Percentiles rank a stretch among this genome's conserved stretches.
Conservation (phyloP, 2,113 vertebrate genomes). For the Carettochelys insculpta region DNA sequence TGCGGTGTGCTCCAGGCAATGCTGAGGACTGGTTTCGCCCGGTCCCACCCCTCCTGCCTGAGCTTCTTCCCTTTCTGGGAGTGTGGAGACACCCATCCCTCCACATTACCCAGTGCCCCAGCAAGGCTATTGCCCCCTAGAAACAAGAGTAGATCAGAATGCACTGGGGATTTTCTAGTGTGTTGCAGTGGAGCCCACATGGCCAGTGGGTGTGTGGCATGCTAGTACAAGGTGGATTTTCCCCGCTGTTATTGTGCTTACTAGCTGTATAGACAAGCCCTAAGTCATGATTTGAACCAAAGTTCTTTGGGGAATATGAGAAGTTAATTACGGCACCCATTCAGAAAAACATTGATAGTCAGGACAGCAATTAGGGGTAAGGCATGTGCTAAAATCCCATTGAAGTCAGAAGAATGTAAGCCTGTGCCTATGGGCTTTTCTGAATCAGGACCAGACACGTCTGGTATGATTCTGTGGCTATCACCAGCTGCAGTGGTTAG, state of each 20-base stretch:
- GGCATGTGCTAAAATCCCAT: not conserved
- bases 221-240: not conserved
- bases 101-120: too few relatives aligned
- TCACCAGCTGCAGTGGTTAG: not conserved
- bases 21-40: too few relatives aligned
- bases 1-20: too few relatives aligned
- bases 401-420: not conserved
- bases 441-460: not conserved
- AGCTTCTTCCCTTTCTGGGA: too few relatives aligned
- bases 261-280: not conserved
- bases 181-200: not conserved
- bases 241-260: not conserved
- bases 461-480: not conserved
- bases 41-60: too few relatives aligned
- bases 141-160: not conserved
- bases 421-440: not conserved
- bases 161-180: not conserved
- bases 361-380: not conserved
- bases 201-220: not conserved
- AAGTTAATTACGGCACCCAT: not conserved
- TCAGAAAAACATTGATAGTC: slow-evolving; percentile 45
- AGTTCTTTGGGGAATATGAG: not conserved
- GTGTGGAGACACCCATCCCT: too few relatives aligned
- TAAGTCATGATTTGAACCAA: not conserved
- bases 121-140: too few relatives aligned